Evolutionary conservation across 2,797 vertebrate genomes (phyloP).

Genomic region (Danionella dracula): DNA sequence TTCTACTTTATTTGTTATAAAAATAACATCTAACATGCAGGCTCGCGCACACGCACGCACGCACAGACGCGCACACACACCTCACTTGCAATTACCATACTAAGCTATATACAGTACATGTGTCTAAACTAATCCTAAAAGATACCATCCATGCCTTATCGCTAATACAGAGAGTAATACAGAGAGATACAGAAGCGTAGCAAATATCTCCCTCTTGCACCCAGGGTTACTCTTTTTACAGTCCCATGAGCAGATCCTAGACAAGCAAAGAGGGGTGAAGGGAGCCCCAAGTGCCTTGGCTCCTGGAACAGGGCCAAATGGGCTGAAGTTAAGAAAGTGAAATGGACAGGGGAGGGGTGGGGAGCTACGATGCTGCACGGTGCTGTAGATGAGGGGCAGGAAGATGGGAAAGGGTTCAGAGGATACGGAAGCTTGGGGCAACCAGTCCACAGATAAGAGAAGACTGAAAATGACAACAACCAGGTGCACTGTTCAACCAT

Average conservation of each 20-base stretch:
- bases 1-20: slow-evolving; percentile 28
- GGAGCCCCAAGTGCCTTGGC: slow-evolving; percentile 60
- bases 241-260: slow-evolving; percentile 71
- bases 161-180: slow-evolving; percentile 26
- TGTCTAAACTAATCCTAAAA: not conserved
- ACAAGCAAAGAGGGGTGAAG: slow-evolving; percentile 68
- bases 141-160: not conserved
- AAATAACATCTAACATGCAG: slow-evolving; percentile 53
- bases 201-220: slow-evolving; percentile 71
- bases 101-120: slow-evolving; percentile 33
- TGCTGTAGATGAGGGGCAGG: slow-evolving; percentile 57
- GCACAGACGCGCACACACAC: too few relatives aligned
- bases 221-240: slow-evolving; percentile 67
- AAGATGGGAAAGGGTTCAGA: slow-evolving; percentile 54
- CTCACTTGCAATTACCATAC: slow-evolving; percentile 60
- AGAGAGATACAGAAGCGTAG: slow-evolving; percentile 67
- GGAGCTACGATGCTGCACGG: slow-evolving; percentile 44
- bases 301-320: slow-evolving; percentile 44
- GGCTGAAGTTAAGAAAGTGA: slow-evolving; percentile 44
- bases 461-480: slow-evolving; percentile 71
- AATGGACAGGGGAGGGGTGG: slow-evolving; percentile 46
- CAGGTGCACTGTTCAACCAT: slow-evolving; percentile 66
- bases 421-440: slow-evolving; percentile 62
- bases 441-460: slow-evolving; percentile 39
- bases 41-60: too few relatives aligned